These are phyloP conservation scores for Hippocampus guttulatus DNA, from an alignment of 2,113 vertebrate species.

Conservation along the genomic window DNA sequence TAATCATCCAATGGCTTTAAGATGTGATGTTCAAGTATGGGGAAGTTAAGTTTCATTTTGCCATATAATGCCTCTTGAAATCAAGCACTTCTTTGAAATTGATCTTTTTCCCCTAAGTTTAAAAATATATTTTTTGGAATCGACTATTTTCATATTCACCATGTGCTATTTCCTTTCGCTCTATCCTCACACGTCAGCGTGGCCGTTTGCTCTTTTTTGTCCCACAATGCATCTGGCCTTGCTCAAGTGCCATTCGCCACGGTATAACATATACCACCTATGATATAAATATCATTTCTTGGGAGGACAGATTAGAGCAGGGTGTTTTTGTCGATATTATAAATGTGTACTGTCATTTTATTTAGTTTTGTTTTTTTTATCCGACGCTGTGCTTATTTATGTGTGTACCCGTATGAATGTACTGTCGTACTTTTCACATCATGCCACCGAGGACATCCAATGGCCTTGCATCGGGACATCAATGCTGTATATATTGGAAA, in stretches of 20 bases:
- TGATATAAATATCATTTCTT: constrained; percentile 8
- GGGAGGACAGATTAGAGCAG: neutral
- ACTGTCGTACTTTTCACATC: constrained; percentile 31
- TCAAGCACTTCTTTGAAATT: neutral
- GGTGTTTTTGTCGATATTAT: constrained; percentile 21
- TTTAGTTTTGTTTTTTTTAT: constrained; percentile 28
- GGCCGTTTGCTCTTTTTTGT: constrained; percentile 9
- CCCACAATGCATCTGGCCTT: constrained; percentile 21
- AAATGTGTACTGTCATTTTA: constrained; percentile 37
- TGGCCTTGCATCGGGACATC: constrained; percentile 31
- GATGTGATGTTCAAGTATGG: neutral
- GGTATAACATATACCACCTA: constrained; percentile 14
- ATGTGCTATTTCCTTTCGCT: neutral
- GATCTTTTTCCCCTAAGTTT: neutral
- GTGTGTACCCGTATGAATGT: constrained; percentile 34
- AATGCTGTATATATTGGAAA: constrained; percentile 29
- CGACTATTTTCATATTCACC: neutral
- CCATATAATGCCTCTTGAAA: neutral
- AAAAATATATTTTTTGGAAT: neutral
- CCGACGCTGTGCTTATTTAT: constrained; percentile 27
- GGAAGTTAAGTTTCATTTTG: neutral
- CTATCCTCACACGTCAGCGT: neutral
- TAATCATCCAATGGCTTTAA: neutral
- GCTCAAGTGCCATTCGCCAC: constrained; percentile 17
- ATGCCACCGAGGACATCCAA: constrained; percentile 15